phyloP scores from a whole-genome alignment of 2,797 vertebrate genomes.

The Schizopygopsis malacanthus region DNA sequence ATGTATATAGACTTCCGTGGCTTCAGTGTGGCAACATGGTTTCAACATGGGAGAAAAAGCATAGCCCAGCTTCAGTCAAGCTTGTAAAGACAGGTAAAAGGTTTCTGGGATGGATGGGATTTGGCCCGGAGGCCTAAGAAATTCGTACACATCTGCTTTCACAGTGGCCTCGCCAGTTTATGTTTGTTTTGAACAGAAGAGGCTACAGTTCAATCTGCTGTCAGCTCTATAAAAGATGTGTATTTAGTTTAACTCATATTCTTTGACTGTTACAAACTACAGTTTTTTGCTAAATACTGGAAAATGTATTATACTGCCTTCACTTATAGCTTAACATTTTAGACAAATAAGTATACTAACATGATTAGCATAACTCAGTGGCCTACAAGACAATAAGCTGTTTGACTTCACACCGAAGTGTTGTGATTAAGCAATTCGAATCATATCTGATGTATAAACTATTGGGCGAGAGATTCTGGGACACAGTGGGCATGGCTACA shows the following conservation, averaged over 20 bases:
- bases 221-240: conserved; percentile 25
- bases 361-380: not conserved
- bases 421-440: not conserved
- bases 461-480: not conserved
- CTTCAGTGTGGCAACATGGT: conserved; percentile 2
- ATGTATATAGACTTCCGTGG: conserved; percentile 36
- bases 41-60: conserved; percentile 13
- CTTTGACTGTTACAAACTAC: not conserved
- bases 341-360: not conserved
- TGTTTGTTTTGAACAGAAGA: conserved; percentile 9
- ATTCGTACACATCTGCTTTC: not conserved
- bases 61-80: conserved; percentile 36
- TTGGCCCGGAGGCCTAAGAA: conserved; percentile 16
- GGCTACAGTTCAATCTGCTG: conserved; percentile 50
- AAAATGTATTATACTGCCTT: conserved; percentile 35
- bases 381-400: not conserved
- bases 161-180: not conserved
- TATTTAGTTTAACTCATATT: not conserved
- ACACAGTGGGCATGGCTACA: not conserved
- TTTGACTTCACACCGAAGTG: not conserved
- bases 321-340: not conserved
- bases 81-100: conserved; percentile 30
- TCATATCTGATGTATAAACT: not conserved
- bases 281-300: not conserved
- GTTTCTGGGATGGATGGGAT: conserved; percentile 39